Evolutionary conservation across 1,140 invertebrate species (phyloP).

Genomic region (Pogonognathellus flavescens): DNA sequence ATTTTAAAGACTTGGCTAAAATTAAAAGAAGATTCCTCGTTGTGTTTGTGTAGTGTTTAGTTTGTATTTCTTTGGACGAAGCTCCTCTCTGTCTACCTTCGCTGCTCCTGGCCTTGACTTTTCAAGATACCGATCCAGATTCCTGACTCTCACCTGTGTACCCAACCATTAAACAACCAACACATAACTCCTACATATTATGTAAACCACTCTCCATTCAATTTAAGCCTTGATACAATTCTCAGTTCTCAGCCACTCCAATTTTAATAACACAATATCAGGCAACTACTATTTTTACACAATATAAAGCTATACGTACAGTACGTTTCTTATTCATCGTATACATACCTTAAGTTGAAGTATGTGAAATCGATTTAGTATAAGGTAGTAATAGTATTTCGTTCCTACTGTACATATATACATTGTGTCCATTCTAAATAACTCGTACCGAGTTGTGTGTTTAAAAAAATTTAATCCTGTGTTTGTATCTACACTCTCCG

Average conservation of each 20-base stretch:
- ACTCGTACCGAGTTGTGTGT: no score
- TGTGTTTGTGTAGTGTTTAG: background rate
- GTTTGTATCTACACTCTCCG: no score
- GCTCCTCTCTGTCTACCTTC: conserved; percentile 45
- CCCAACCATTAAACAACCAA: conserved; percentile 3
- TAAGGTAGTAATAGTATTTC: no score
- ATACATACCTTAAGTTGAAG: no score
- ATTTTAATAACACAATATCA: background rate
- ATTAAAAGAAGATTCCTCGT: background rate
- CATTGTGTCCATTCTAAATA: no score
- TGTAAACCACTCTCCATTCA: background rate
- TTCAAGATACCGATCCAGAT: conserved; percentile 46
- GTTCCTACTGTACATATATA: no score
- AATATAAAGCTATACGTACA: no score
- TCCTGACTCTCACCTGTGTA: conserved; percentile 20
- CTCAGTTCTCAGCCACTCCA: background rate
- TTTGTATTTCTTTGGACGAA: conserved; percentile 15
- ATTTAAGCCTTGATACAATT: background rate
- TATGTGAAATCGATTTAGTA: no score
- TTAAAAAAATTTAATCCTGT: no score
- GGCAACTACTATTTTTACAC: no score
- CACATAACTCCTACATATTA: background rate
- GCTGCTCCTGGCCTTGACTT: conserved; percentile 42
- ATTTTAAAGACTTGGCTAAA: background rate
- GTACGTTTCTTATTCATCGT: no score